These are phyloP conservation scores for Notoglanidium macrostoma DNA, from an alignment of 2,797 vertebrate genomes.

Conservation along the genomic window DNA sequence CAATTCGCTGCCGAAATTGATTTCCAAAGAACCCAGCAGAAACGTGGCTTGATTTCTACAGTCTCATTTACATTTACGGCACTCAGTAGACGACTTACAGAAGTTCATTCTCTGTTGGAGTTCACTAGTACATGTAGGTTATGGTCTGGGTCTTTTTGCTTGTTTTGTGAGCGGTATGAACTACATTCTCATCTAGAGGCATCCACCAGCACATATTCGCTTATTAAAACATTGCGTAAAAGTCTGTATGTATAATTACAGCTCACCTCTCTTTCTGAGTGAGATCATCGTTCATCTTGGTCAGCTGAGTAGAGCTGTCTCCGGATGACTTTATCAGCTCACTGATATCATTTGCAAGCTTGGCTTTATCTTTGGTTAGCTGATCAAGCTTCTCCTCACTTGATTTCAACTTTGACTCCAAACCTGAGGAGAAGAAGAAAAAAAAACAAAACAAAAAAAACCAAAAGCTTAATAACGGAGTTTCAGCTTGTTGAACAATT, in stretches of 20 bases:
- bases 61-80: background rate
- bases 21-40: background rate
- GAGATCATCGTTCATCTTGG: constrained; percentile 90
- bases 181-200: background rate
- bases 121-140: background rate
- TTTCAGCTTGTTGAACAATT: no score
- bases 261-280: constrained; percentile 86
- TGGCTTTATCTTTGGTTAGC: constrained; percentile 84
- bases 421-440: constrained; percentile 67
- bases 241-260: background rate
- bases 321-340: constrained; percentile 94
- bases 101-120: background rate
- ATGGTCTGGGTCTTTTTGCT: background rate
- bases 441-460: background rate
- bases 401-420: constrained; percentile 85
- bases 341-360: constrained; percentile 87
- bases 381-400: constrained; percentile 83
- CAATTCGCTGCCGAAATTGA: background rate
- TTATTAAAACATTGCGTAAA: background rate
- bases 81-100: background rate
- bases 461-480: background rate
- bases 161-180: background rate
- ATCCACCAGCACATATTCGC: background rate
- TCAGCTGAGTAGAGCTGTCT: constrained; percentile 89
- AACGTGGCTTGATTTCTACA: background rate